Evolutionary conservation across 2,113 vertebrate genomes (phyloP), one percentile per base, ranked within the genome.

Genomic region (Nothoprocta perdicaria): DNA sequence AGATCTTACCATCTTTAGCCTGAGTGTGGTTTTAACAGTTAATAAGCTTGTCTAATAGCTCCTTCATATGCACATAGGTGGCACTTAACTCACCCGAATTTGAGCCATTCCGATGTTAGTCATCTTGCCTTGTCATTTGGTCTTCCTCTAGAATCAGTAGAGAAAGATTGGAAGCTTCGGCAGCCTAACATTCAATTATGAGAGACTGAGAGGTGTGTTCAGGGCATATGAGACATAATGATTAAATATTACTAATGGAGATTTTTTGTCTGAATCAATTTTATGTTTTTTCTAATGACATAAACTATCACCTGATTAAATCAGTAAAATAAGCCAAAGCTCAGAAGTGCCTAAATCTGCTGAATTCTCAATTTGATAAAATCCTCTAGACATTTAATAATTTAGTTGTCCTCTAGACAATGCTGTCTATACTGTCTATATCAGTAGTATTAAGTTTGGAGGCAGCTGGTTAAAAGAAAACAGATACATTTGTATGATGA

Each of bases 21-120:
- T 61, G 68, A 57, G 65, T 90, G 73, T 3, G 17, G 85, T 84
- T 94, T 94, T 84, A 78, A 81, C 35, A 91, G 91, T 89, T 89
- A 87, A 17, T 79, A 26, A 92, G 14, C 50, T 24, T 67, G 65
- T 90, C 69, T 94, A 90, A 85, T 80, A 65, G 90, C 90, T 93
- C 93, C 69, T 88, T 95, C 69, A 5, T 63, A 61, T 84, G 21
- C 6, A 26, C 63, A 67, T 77, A 85, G 61, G 68, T 89, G 76
- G 65, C 63, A 85, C 77, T 87, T 83, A 83, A 41, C 60, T 93
- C n/a, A 45, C 55, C 15, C 68, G 80, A 67, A 67, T 83, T 95
- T 95, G 80, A 87, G 29, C 15, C 7, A 2, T 67, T 80, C 38
- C 67, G 14, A 52, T 13, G 8, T 74, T 67, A 87, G 71, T 71